Evolutionary conservation across 2,113 vertebrate genomes (phyloP), one percentile per base, ranked within the genome.

Genomic region (Empidonax traillii): DNA sequence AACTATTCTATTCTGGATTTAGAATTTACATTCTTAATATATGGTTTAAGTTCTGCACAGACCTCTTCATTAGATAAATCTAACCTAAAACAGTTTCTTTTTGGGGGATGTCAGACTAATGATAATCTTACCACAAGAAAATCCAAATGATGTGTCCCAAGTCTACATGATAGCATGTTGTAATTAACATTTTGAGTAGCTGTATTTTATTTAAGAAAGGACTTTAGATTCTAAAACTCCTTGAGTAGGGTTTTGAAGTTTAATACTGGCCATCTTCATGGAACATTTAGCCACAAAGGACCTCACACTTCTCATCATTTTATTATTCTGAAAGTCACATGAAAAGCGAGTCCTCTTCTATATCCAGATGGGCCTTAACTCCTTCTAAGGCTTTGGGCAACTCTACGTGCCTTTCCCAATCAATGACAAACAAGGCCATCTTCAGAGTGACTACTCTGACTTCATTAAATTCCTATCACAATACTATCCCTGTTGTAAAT

Each of bases 231-330:
- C 55, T 78, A 65, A 71, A 93, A 65, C 41, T 81, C 53, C n/a
- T 73, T 90, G 86, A 88, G 46, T n/a, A 68, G 33, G 9, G 24
- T 87, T 95, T 85, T 89, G 68, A 93, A 76, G 49, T 76, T 72
- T 58, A 93, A 72, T 84, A 69, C 41, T 82, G 65, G 65, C 69
- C 89, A 95, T 85, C 94, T 90, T 66, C 65, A 89, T 9, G 49
- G 79, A 94, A 90, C 76, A 93, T 94, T 94, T 86, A 95, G 56
- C 68, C 43, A 79, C 79, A 92, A 87, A 78, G 62, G 81, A 87
- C 49, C 72, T 90, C 35, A 35, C 35, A 35, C 35, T 35, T 35
- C 35, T 51, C 51, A 82, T 51, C 8, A 12, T 86, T 85, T 84
- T 77, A 84, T 78, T 88, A 81, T 62, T 92, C 76, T 55, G 37